Conservation (phyloP, 2,113 vertebrate species). For the Seriola dumerili region DNA sequence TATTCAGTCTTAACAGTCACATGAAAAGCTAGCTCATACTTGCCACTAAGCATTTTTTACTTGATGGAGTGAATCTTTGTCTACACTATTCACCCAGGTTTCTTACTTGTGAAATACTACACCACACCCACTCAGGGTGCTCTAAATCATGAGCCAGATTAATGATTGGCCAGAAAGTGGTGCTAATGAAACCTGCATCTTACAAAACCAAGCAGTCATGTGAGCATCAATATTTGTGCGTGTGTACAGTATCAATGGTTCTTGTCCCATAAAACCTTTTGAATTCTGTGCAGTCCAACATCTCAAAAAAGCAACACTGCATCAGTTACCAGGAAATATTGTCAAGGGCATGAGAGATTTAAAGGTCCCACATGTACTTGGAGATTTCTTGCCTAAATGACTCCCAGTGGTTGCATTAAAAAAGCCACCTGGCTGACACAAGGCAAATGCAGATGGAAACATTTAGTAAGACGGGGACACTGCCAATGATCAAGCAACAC, state of each 20-base stretch:
- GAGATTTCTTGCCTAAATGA: background rate
- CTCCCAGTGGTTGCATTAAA: background rate
- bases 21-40: conserved; percentile 5
- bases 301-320: background rate
- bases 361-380: too few relatives aligned
- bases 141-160: background rate
- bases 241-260: background rate
- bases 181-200: background rate
- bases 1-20: background rate
- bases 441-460: background rate
- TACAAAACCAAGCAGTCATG: background rate
- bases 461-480: background rate
- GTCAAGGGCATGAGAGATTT: too few relatives aligned
- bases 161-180: background rate
- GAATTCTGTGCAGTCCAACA: background rate
- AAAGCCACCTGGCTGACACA: background rate
- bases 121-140: background rate
- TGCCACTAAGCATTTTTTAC: background rate
- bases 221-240: background rate
- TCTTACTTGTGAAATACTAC: conserved; percentile 18
- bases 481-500: background rate
- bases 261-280: background rate
- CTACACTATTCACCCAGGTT: background rate
- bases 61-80: conserved; percentile 1
- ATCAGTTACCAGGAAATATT: too few relatives aligned